phyloP scores from a whole-genome alignment of 2,888 invertebrate species.

The Dusona sp. region DNA sequence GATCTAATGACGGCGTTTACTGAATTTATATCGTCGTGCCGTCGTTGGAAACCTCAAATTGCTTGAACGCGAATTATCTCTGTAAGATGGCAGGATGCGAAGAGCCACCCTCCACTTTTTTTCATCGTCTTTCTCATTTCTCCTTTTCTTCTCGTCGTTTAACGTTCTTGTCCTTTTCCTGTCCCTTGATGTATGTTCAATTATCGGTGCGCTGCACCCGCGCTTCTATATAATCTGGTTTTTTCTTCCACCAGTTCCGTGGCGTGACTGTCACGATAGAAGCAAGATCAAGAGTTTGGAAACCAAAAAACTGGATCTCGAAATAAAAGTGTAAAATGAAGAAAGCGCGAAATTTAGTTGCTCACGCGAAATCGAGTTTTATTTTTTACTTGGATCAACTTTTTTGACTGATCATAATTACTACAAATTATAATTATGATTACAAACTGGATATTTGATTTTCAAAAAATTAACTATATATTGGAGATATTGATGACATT shows the following conservation, averaged over 20 bases:
- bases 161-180: constrained; percentile 66
- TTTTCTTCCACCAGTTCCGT: constrained; percentile 14
- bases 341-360: neutral
- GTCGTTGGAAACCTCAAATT: constrained; percentile 75
- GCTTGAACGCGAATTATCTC: constrained; percentile 77
- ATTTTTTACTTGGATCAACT: neutral
- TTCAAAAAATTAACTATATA: neutral
- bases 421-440: neutral
- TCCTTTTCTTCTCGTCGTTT: constrained; percentile 49
- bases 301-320: neutral
- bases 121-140: constrained; percentile 30
- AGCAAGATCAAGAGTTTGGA: neutral
- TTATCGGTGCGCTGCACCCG: constrained; percentile 74
- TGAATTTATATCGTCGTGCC: constrained; percentile 81
- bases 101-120: constrained; percentile 31
- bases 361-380: neutral
- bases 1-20: constrained; percentile 83
- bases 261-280: neutral
- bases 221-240: constrained; percentile 37
- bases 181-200: constrained; percentile 78
- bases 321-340: neutral
- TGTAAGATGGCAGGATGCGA: constrained; percentile 18
- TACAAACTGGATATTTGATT: too few relatives aligned
- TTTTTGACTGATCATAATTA: neutral
- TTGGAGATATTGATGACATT: neutral